Evolutionary conservation across 92 coral and sea anemone genomes (phyloP).

Genomic region (Porites cylindrica): DNA sequence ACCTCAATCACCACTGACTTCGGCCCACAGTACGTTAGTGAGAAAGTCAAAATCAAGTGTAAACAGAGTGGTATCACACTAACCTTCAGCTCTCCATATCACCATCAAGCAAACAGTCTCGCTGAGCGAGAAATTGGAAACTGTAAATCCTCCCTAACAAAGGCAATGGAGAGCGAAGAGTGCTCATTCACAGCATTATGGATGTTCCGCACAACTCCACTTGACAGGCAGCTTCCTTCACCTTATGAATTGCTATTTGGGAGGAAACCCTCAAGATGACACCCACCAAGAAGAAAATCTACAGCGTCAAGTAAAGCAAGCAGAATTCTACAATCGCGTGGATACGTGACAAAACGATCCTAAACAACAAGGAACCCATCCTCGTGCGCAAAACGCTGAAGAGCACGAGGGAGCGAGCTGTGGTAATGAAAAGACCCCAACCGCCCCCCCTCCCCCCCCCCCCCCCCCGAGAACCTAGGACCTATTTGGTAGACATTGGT

Average conservation of each 20-base stretch:
- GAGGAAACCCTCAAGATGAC: slow-evolving; percentile 38
- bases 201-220: slow-evolving; percentile 23
- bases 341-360: slow-evolving; percentile 25
- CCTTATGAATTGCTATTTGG: slow-evolving; percentile 44
- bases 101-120: slow-evolving; percentile 48
- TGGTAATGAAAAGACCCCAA: not conserved
- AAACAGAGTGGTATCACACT: slow-evolving; percentile 48
- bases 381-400: slow-evolving; percentile 43
- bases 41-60: slow-evolving; percentile 40
- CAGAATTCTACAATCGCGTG: slow-evolving; percentile 24
- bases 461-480: not conserved
- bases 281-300: slow-evolving; percentile 59
- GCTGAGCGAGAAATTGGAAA: slow-evolving; percentile 44
- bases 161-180: slow-evolving; percentile 48
- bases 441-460: not conserved
- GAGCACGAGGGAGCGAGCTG: not conserved
- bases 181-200: slow-evolving; percentile 59
- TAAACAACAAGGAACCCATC: slow-evolving; percentile 35
- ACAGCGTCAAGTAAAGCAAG: slow-evolving; percentile 48
- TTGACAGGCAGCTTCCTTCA: slow-evolving; percentile 38
- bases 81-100: slow-evolving; percentile 60
- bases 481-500: not conserved
- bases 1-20: too few species aligned
- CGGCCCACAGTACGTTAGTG: not conserved
- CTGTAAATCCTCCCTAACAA: slow-evolving; percentile 19